Evolutionary conservation across 2,113 vertebrate genomes (phyloP).

Genomic region (Elephas maximus): DNA sequence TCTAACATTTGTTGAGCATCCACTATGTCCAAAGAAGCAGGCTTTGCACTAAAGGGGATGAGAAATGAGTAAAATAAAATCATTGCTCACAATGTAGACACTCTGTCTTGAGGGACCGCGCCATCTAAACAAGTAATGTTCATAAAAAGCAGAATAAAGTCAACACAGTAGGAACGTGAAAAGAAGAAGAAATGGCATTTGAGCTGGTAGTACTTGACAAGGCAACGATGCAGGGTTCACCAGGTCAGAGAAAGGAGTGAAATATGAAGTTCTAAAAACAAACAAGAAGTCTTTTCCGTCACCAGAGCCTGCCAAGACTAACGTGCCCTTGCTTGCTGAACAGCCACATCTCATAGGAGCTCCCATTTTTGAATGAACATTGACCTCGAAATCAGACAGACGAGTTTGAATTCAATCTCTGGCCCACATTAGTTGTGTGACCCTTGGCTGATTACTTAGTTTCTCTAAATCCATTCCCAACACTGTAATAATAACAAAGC

Average conservation of each 20-base stretch:
- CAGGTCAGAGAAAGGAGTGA: not conserved
- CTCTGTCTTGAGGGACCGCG: not conserved
- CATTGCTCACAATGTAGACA: no score
- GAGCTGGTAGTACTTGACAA: not conserved
- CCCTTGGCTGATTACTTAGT: not conserved
- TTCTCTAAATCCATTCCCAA: not conserved
- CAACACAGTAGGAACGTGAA: not conserved
- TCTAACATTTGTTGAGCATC: not conserved
- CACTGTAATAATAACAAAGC: not conserved
- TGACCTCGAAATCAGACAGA: not conserved
- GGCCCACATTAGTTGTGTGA: not conserved
- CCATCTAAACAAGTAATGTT: not conserved
- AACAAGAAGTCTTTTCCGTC: not conserved
- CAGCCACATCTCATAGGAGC: not conserved
- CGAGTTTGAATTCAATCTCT: not conserved
- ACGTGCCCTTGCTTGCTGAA: not conserved
- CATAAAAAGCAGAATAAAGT: not conserved
- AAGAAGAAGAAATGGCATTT: not conserved
- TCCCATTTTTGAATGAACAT: not conserved
- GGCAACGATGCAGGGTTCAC: not conserved
- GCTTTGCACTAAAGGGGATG: not conserved
- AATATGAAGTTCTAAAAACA: not conserved
- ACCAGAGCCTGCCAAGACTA: not conserved
- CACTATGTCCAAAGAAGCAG: not conserved
- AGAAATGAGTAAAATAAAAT: not conserved